Base-by-base conservation (phyloP, 2,113 vertebrate species). In the Lophura nycthemera region DNA sequence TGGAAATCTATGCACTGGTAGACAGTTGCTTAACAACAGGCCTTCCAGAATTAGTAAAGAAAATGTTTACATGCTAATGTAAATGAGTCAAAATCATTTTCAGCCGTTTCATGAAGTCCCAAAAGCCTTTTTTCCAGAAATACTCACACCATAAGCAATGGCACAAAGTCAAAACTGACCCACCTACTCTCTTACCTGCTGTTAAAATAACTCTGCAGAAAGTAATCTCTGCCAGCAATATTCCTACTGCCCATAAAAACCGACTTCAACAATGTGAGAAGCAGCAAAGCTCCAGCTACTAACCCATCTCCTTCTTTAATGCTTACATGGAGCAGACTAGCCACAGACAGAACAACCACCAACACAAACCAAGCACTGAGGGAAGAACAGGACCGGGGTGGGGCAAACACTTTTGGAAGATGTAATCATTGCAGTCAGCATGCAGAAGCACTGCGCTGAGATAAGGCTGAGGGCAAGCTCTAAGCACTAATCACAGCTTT, bases 251-350 rank as follows among this genome's bases (percentile, higher is more conserved):
- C 36, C 56, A 78, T 47, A 25, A 71, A 83, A 21, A 80, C 34
- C 34, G 81, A 77, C 22, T 86, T 86, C 25, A 80, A 60, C 83
- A 52, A 56, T 8, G 2, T 24, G 66, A 88, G 47, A 84, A 85
- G 75, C 15, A 47, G 73, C 57, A 95, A 88, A 86, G 61, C 52
- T 65, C 75, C 74, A 47, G 70, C 78, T 87, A 93, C 66, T 48
- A 89, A 83, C 30, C 30, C 24, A 48, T 61, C 29, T 80, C 76
- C 87, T 71, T 86, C 71, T 17, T 36, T 86, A 82, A 86, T 65
- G 56, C 74, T 52, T 74, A 89, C 12, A 3, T 7, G 57, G 82
- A 91, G 73, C 38, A 72, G 50, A 67, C 20, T 78, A 30, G 7
- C 22, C 1, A 1, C 48, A 91, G 60, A 79, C 36, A 50, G 45